Conservation (phyloP, 2,113 vertebrate genomes). For the Orthochromis indermauri region DNA sequence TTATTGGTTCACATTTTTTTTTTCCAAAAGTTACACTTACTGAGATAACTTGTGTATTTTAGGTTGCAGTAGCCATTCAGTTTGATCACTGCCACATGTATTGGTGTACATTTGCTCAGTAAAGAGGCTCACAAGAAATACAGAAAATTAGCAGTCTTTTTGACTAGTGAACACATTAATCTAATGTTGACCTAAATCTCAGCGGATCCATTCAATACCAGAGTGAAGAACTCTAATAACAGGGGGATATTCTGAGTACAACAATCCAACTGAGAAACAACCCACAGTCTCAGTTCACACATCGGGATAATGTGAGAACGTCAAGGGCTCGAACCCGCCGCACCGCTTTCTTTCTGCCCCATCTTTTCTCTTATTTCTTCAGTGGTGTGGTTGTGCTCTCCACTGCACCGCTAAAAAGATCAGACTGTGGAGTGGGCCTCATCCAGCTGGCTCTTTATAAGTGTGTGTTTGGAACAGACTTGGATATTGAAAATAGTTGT, state of each 20-base stretch:
- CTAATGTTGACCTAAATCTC: not conserved
- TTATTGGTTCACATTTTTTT: not conserved
- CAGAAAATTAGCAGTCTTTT: not conserved
- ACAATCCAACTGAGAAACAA: not conserved
- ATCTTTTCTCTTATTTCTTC: constrained; percentile 41
- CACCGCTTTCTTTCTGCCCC: constrained; percentile 7
- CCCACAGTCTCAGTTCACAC: constrained; percentile 9
- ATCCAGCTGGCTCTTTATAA: constrained; percentile 52
- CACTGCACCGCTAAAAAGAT: constrained; percentile 62
- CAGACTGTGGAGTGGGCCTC: constrained; percentile 65
- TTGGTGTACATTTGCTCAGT: not conserved
- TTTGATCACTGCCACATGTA: not conserved
- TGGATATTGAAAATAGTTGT: constrained; percentile 35
- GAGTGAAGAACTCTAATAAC: not conserved
- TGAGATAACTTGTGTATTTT: not conserved
- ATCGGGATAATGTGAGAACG: constrained; percentile 50
- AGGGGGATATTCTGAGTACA: not conserved
- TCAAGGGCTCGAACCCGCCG: constrained; percentile 6
- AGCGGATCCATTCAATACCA: not conserved
- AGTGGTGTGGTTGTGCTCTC: constrained; percentile 63
- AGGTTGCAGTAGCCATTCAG: not conserved
- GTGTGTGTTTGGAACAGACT: constrained; percentile 37
- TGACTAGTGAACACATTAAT: not conserved
- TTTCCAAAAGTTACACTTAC: not conserved
- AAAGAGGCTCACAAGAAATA: not conserved